Base-by-base conservation (phyloP, 1,140 invertebrate species). In the Bombus cullumanus region DNA sequence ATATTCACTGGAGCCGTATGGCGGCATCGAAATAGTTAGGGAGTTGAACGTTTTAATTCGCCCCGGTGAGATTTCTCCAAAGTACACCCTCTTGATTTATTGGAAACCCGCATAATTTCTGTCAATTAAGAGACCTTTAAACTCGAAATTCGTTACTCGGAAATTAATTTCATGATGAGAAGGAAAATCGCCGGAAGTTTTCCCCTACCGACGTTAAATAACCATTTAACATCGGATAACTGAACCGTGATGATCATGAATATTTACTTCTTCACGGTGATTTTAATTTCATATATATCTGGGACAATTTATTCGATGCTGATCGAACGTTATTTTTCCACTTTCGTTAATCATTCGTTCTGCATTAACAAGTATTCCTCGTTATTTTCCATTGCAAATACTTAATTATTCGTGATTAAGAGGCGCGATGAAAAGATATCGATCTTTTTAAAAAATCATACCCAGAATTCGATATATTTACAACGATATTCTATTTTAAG, bases 41-140 rank as follows among this genome's bases (percentile, higher is more conserved):
- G 25, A 75, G 62, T 66, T 77, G 75, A 66, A 57, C 43, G 81
- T 66, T 66, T 41, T 37, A 68, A 66, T 28, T 28, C 37, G 68
- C n/a, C 43, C 43, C 64, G 18, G 15, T 31, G 66, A 72, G 28
- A 71, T 39, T 39, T 53, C 78, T 71, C 25, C 39, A 12, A n/a
- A 81, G 79, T 37, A 39, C 28, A 57, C 12, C 68, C 47, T 41
- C 47, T 79, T 47, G 77, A 71, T 72, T 72, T 71, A 69, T 66
- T 34, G 41, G 39, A 39, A 39, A 37, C 28, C 31, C 28, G 41
- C 64, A 22, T 77, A 83, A 77, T 83, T 68, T 37, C 62, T 76
- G 59, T 53, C 62, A 66, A 77, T 83, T 77, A 66, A 76, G 6
- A 83, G 74, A 53, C 12, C 47, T 47, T 41, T 31, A 25, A 66